phyloP scores from a whole-genome alignment of 2,113 vertebrate species.

The Gymnocephalus cernua region DNA sequence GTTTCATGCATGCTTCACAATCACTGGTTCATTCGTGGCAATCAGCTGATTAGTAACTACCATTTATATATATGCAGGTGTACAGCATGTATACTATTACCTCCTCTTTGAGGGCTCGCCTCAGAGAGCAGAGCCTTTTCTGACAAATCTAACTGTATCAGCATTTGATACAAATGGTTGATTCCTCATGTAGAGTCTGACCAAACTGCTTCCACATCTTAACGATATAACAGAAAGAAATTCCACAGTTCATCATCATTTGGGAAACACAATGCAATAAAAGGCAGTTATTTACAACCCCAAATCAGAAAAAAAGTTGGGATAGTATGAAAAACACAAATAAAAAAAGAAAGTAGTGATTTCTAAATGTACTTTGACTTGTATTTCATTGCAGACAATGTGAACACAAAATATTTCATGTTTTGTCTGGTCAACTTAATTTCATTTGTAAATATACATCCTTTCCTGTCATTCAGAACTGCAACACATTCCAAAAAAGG shows the following conservation, averaged over 20 bases:
- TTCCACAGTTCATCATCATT: not conserved
- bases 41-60: conserved; percentile 5
- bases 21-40: not conserved
- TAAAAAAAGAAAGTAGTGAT: too few relatives aligned
- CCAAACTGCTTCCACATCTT: not conserved
- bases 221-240: not conserved
- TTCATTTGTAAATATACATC: too few relatives aligned
- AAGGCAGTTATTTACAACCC: not conserved
- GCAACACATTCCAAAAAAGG: too few relatives aligned
- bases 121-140: not conserved
- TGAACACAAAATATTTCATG: too few relatives aligned
- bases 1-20: conserved; percentile 3
- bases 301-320: too few relatives aligned
- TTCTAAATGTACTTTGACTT: too few relatives aligned
- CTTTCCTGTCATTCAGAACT: too few relatives aligned
- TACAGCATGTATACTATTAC: not conserved
- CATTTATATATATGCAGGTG: not conserved
- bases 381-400: too few relatives aligned
- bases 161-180: not conserved
- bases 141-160: not conserved
- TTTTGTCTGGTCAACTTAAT: too few relatives aligned
- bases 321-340: too few relatives aligned
- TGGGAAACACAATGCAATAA: not conserved
- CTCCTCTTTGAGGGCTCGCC: not conserved
- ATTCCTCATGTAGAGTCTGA: not conserved